These are phyloP conservation scores for Drosophila vallismaia DNA, from an alignment of 2,888 invertebrate genomes.

Conservation along the genomic window DNA sequence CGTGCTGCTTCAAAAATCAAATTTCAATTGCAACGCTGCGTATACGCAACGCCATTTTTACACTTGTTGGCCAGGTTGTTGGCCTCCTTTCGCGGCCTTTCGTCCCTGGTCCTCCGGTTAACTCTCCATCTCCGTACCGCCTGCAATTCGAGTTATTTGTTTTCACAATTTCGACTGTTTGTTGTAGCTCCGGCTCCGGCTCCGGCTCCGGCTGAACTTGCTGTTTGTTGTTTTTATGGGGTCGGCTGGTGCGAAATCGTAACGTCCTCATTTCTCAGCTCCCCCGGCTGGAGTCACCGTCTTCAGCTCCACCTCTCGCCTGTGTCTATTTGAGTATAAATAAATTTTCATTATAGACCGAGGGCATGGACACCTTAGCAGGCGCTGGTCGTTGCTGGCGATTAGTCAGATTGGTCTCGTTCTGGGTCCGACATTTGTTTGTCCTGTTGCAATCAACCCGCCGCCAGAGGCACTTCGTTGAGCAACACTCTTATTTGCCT, in stretches of 20 bases:
- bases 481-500: slow-evolving; percentile 61
- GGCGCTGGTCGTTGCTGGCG: slow-evolving; percentile 5
- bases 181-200: slow-evolving; percentile 34
- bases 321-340: slow-evolving; percentile 26
- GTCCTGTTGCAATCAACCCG: slow-evolving; percentile 70
- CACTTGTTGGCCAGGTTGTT: slow-evolving; percentile 31
- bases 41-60: slow-evolving; percentile 68
- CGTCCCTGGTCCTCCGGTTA: slow-evolving; percentile 19
- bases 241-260: slow-evolving; percentile 14
- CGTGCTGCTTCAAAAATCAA: slow-evolving; percentile 65
- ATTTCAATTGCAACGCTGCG: slow-evolving; percentile 70
- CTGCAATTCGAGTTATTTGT: slow-evolving; percentile 68
- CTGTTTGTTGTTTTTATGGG: slow-evolving; percentile 60
- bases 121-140: slow-evolving; percentile 17
- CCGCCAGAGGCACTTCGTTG: slow-evolving; percentile 16
- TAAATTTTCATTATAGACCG: slow-evolving; percentile 54
- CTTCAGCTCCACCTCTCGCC: background rate
- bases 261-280: slow-evolving; percentile 26
- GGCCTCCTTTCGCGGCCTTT: slow-evolving; percentile 8
- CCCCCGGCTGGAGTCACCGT: background rate
- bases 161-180: slow-evolving; percentile 67
- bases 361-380: slow-evolving; percentile 28
- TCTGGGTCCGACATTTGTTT: slow-evolving; percentile 50
- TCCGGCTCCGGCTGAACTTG: slow-evolving; percentile 20
- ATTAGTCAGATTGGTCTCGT: slow-evolving; percentile 24